phyloP scores from a whole-genome alignment of 2,797 vertebrate species.

The Melanotaenia maccullochi region DNA sequence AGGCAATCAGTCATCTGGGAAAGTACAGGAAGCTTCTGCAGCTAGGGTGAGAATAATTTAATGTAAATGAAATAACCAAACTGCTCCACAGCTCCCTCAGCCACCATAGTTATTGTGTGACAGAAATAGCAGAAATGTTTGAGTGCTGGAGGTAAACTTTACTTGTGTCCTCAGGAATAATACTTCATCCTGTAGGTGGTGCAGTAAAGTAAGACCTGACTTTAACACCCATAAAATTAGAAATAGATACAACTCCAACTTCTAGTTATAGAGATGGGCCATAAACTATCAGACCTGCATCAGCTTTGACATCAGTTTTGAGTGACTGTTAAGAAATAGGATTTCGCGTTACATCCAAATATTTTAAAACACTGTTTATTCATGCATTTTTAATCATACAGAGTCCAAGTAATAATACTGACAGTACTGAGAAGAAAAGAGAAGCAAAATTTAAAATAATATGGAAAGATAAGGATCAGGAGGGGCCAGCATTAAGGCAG shows the following conservation, averaged over 20 bases:
- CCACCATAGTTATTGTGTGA: conserved; percentile 53
- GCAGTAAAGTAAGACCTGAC: conserved; percentile 60
- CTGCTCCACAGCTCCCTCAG: conserved; percentile 23
- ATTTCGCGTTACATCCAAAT: neutral
- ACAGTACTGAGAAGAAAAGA: neutral
- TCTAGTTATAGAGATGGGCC: neutral
- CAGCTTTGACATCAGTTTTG: neutral
- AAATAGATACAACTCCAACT: conserved; percentile 15
- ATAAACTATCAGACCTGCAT: neutral
- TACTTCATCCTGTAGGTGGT: conserved; percentile 85
- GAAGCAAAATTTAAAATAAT: conserved; percentile 17
- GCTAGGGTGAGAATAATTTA: conserved; percentile 43
- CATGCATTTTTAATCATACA: neutral
- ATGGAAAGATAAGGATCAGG: conserved; percentile 26
- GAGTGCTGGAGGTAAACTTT: conserved; percentile 35
- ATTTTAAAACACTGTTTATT: neutral
- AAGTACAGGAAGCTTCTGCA: conserved; percentile 81
- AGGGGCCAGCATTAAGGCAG: conserved; percentile 55
- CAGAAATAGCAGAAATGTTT: conserved; percentile 24
- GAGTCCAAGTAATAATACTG: neutral
- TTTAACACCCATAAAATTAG: neutral
- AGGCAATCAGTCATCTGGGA: conserved; percentile 72
- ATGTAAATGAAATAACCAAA: conserved; percentile 50
- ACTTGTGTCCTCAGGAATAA: conserved; percentile 17
- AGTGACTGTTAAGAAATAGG: neutral